These are phyloP conservation scores for Ptilonorhynchus violaceus DNA, from an alignment of 2,113 vertebrate species.

Conservation along the genomic window DNA sequence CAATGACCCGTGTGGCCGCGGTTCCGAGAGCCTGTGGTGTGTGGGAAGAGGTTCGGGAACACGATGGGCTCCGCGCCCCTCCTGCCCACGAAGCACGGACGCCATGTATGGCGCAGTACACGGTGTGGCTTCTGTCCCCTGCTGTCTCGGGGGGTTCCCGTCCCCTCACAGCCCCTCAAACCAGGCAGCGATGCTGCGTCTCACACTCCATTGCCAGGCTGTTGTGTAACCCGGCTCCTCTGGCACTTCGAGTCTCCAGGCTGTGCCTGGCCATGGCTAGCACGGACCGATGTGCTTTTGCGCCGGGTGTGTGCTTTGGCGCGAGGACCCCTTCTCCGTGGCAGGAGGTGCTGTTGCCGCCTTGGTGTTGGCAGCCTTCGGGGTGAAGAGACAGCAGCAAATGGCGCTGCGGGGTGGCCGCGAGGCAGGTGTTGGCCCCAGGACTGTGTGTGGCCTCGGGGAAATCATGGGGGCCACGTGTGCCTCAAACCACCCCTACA, in stretches of 20 bases:
- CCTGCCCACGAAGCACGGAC: accelerated
- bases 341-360: accelerated
- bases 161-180: background rate
- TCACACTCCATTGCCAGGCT: background rate
- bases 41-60: background rate
- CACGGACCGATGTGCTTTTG: background rate
- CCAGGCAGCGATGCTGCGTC: background rate
- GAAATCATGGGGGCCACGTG: accelerated
- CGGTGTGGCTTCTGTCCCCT: too few relatives aligned
- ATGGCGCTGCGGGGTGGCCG: accelerated
- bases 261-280: background rate
- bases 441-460: accelerated
- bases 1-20: accelerated
- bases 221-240: background rate
- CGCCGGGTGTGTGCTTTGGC: background rate
- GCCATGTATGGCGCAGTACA: accelerated
- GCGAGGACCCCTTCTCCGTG: background rate
- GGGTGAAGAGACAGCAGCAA: accelerated
- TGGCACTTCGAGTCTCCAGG: background rate
- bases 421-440: accelerated
- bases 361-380: too few relatives aligned
- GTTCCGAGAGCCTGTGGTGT: background rate
- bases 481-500: background rate
- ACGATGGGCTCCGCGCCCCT: background rate
- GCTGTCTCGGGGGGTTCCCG: too few relatives aligned